Evolutionary conservation across 2,888 invertebrate genomes (phyloP).

Genomic region (Pomacea canaliculata): DNA sequence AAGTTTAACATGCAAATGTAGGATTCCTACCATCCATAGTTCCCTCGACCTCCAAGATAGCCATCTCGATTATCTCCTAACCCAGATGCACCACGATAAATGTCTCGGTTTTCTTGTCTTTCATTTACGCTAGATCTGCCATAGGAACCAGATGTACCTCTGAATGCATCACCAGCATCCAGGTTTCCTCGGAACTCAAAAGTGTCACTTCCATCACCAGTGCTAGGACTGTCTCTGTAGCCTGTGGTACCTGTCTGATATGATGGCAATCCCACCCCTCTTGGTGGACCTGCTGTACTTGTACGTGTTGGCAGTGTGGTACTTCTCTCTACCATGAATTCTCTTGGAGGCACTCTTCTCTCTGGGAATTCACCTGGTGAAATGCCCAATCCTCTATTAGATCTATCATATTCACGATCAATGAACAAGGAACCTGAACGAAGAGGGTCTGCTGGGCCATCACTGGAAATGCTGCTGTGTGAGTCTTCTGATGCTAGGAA

Average conservation of each 20-base stretch:
- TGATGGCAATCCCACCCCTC: background rate
- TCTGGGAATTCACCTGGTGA: constrained; percentile 16
- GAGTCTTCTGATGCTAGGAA: constrained; percentile 16
- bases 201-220: background rate
- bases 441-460: background rate
- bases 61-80: constrained; percentile 15
- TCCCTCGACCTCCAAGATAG: constrained; percentile 12
- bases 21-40: constrained; percentile 6
- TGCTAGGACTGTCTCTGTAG: background rate
- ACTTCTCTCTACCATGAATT: background rate
- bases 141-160: background rate
- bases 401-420: constrained; percentile 14
- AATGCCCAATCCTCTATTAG: constrained; percentile 1
- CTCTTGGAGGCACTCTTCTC: background rate
- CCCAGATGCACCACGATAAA: constrained; percentile 1
- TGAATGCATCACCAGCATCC: background rate
- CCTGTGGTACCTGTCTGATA: background rate
- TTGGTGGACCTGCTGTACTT: background rate
- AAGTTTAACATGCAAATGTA: background rate
- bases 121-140: background rate
- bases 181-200: background rate
- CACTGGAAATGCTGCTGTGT: constrained; percentile 5
- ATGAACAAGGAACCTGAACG: constrained; percentile 1
- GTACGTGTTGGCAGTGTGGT: too few species aligned
- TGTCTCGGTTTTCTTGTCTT: background rate